Conservation (phyloP, 53 echinoderm and acorn worm species). For the Paracentrotus lividus region DNA sequence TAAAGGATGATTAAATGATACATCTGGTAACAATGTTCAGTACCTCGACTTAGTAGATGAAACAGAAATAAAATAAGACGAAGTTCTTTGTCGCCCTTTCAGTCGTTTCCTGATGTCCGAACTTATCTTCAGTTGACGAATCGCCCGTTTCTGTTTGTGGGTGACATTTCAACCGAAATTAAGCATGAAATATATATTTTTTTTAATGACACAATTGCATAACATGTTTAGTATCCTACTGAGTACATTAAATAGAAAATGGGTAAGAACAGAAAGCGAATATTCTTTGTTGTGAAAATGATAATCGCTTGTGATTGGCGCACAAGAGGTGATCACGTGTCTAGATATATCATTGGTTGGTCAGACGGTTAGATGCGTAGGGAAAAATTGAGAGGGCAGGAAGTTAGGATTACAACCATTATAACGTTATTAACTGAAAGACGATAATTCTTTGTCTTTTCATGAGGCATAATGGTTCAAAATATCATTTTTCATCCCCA, state of each 20-base stretch:
- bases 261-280: background rate
- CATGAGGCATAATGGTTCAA: background rate
- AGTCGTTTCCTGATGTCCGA: background rate
- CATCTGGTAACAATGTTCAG: too few species aligned
- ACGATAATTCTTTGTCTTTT: background rate
- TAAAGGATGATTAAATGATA: background rate
- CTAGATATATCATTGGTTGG: background rate
- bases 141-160: background rate
- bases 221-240: background rate
- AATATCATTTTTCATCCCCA: too few species aligned
- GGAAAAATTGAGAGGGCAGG: background rate
- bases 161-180: background rate
- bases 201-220: background rate
- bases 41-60: too few species aligned
- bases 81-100: background rate
- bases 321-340: conserved; percentile 12
- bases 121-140: background rate
- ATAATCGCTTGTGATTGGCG: conserved; percentile 5
- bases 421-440: background rate
- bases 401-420: background rate
- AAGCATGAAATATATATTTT: background rate
- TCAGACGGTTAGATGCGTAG: background rate
- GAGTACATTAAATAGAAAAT: background rate
- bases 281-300: background rate
- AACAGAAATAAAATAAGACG: too few species aligned